Conservation (phyloP, 2,888 invertebrate genomes). For the Oligia fasciuncula region DNA sequence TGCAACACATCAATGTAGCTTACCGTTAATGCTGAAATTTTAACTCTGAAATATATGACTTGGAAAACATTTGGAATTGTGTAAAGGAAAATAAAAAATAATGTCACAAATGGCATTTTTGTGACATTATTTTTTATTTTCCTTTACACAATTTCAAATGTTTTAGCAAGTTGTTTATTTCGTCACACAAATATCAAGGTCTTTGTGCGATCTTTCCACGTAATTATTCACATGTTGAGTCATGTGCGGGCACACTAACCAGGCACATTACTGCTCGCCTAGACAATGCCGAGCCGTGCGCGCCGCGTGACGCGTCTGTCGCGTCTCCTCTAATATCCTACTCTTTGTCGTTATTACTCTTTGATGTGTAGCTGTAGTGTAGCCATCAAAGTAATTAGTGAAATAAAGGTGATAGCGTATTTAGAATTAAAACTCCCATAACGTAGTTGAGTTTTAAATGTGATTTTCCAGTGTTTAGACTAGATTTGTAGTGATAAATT, state of each 20-base stretch:
- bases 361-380: slow-evolving; percentile 33
- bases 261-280: slow-evolving; percentile 36
- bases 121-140: not conserved
- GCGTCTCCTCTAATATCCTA: slow-evolving; percentile 48
- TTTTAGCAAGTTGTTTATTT: not conserved
- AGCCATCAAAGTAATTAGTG: slow-evolving; percentile 33
- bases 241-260: slow-evolving; percentile 49
- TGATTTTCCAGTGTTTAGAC: slow-evolving; percentile 6
- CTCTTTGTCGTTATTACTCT: slow-evolving; percentile 31
- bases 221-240: slow-evolving; percentile 52
- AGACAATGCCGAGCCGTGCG: slow-evolving; percentile 59
- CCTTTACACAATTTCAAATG: not conserved
- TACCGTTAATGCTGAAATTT: not conserved
- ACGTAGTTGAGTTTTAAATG: slow-evolving; percentile 2
- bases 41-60: not conserved
- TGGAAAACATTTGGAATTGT: not conserved
- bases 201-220: slow-evolving; percentile 21
- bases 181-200: slow-evolving; percentile 4
- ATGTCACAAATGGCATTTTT: not conserved
- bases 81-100: not conserved
- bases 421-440: not conserved
- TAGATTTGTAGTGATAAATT: slow-evolving; percentile 4
- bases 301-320: slow-evolving; percentile 50
- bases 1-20: not conserved
- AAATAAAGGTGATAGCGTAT: slow-evolving; percentile 31